Evolutionary conservation across 2,888 invertebrate genomes (phyloP), one percentile per base, ranked within the genome.

Genomic region (Petrolisthes manimaculis): DNA sequence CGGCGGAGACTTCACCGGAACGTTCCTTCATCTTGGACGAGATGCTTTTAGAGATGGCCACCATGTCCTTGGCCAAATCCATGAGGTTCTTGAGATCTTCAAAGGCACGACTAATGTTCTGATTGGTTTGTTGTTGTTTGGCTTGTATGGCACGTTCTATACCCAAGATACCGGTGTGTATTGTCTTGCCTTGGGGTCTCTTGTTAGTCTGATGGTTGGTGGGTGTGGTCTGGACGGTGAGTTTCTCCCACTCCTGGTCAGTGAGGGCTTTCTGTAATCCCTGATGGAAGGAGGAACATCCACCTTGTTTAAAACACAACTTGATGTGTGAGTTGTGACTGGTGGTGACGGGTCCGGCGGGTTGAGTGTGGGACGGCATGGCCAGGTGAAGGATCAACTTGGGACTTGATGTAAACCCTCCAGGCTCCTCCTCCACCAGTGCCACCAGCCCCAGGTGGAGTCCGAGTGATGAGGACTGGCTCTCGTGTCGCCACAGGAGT

Each of bases 1-100:
- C 99, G 93, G 99, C 86, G 14, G 89, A 90, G 56, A 90, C 86
- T 55, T 90, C 91, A 18, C 90, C 90, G 56, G 88, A 88, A 5
- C 84, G 80, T 67, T 91, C 95, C 93, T 96, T 95, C 92, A 99
- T 97, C 94, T 97, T 98, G 82, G 95, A 95, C 55, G 99, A 97
- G 92, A 99, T 99, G 91, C 95, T 96, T 93, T 97, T 97, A 0
- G 99, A 97, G 91, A 99, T 94, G 0, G 94, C 94, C 77, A 99
- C 99, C 99, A 99, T 99, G 92, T 99, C 98, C 93, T 98, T 97
- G 0, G 99, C 99, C 95, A 97, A 97, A 53, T 95, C 95, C 97
- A 99, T 99, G 4, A 99, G 94, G 92, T 97, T 97, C 92, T 94
- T 96, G 86, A 99, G 95, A 94, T 99, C 99, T 93, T 99, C 96